phyloP scores from a whole-genome alignment of 2,888 invertebrate species.

The Bhutanitis thaidina region DNA sequence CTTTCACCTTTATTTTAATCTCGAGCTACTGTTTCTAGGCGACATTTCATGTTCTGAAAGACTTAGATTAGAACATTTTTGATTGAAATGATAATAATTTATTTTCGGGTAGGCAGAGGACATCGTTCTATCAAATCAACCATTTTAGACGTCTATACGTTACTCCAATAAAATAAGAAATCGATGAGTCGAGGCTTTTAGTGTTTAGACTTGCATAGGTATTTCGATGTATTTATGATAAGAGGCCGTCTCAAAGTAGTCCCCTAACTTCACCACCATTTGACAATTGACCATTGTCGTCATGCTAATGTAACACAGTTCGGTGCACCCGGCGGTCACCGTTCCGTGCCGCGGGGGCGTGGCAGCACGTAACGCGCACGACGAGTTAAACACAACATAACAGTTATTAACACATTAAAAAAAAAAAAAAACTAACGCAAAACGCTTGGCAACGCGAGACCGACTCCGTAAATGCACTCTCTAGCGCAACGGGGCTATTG shows the following conservation, averaged over 20 bases:
- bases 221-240: too few relatives aligned
- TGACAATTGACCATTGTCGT: too few relatives aligned
- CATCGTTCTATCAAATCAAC: too few relatives aligned
- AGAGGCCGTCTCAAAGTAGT: too few relatives aligned
- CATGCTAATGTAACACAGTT: too few relatives aligned
- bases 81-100: too few relatives aligned
- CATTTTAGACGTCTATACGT: too few relatives aligned
- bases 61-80: background rate
- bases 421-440: slow-evolving; percentile 55
- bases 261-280: too few relatives aligned
- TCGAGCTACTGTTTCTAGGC: slow-evolving; percentile 32
- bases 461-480: slow-evolving; percentile 76
- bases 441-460: slow-evolving; percentile 67
- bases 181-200: too few relatives aligned
- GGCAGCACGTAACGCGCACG: slow-evolving; percentile 20
- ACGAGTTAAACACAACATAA: slow-evolving; percentile 28
- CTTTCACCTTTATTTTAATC: slow-evolving; percentile 54
- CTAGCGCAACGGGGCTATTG: slow-evolving; percentile 73
- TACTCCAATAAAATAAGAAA: too few relatives aligned
- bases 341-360: slow-evolving; percentile 5
- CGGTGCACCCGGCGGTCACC: too few relatives aligned
- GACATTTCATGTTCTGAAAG: slow-evolving; percentile 3
- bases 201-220: too few relatives aligned
- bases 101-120: background rate
- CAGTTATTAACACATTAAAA: slow-evolving; percentile 53